Conservation (phyloP, 2,797 vertebrate genomes). For the Zenarchopterus dispar region DNA sequence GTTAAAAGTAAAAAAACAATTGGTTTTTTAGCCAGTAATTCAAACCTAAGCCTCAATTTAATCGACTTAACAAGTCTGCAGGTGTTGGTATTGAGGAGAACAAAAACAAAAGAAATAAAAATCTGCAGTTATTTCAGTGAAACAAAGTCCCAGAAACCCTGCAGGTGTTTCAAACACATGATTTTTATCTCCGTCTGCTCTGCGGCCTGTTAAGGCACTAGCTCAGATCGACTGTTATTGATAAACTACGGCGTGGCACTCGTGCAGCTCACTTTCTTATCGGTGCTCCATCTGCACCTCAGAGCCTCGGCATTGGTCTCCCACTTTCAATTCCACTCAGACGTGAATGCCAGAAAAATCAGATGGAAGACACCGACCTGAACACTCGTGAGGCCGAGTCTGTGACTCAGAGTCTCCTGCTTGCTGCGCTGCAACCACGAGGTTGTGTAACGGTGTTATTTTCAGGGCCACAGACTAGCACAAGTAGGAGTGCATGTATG, state of each 20-base stretch:
- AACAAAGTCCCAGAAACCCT: slow-evolving; percentile 37
- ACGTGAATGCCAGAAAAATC: slow-evolving; percentile 75
- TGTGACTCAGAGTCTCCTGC: slow-evolving; percentile 72
- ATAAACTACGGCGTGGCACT: slow-evolving; percentile 55
- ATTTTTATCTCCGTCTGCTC: slow-evolving; percentile 53
- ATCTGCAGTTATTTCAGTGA: slow-evolving; percentile 16
- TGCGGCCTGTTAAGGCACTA: slow-evolving; percentile 15
- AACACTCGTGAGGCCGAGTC: slow-evolving; percentile 67
- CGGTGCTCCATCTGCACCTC: slow-evolving; percentile 62
- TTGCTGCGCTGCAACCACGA: slow-evolving; percentile 52
- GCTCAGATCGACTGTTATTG: slow-evolving; percentile 40
- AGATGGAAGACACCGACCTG: slow-evolving; percentile 67
- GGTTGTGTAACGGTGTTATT: slow-evolving; percentile 64
- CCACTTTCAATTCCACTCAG: slow-evolving; percentile 66
- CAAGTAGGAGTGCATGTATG: neutral
- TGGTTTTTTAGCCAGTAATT: too few relatives aligned
- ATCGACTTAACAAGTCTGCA: too few relatives aligned
- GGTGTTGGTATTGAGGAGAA: too few relatives aligned
- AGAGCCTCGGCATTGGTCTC: slow-evolving; percentile 55
- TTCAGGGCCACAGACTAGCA: slow-evolving; percentile 47
- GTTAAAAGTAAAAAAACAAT: too few relatives aligned
- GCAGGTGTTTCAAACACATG: slow-evolving; percentile 53
- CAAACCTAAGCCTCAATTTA: too few relatives aligned
- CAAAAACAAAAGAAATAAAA: slow-evolving; percentile 4
- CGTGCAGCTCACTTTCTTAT: slow-evolving; percentile 34